These are phyloP conservation scores for Chaenodraco wilsoni DNA, from an alignment of 2,797 vertebrate genomes.

Conservation along the genomic window DNA sequence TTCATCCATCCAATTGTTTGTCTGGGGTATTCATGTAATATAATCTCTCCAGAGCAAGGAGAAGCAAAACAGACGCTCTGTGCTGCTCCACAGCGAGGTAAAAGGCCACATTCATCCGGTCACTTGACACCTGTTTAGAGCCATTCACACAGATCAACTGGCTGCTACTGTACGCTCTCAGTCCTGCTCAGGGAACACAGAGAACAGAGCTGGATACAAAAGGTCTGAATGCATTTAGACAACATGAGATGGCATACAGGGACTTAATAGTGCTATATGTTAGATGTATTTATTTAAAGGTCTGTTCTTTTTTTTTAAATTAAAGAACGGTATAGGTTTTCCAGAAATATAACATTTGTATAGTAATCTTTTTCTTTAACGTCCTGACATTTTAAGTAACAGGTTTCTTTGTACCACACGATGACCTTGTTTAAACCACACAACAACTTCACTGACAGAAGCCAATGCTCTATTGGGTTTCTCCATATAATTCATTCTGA, in stretches of 20 bases:
- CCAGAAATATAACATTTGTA: background rate
- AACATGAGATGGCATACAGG: background rate
- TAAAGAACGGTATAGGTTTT: background rate
- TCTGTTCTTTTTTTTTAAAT: background rate
- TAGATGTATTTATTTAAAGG: background rate
- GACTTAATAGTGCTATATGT: background rate
- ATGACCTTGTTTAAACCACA: slow-evolving; percentile 23
- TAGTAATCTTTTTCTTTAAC: background rate
- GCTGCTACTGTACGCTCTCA: slow-evolving; percentile 13
- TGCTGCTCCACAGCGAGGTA: slow-evolving; percentile 37
- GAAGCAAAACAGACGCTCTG: slow-evolving; percentile 17
- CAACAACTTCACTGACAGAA: slow-evolving; percentile 10
- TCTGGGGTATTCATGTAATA: slow-evolving; percentile 44
- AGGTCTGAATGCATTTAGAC: background rate
- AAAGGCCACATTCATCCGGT: slow-evolving; percentile 41
- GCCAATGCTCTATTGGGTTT: slow-evolving; percentile 3
- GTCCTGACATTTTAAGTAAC: background rate
- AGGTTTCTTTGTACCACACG: background rate
- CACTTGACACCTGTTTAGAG: slow-evolving; percentile 43
- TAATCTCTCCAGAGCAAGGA: slow-evolving; percentile 33
- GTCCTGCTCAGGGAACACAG: slow-evolving; percentile 7
- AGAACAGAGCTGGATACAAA: slow-evolving; percentile 2
- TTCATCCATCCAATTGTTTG: slow-evolving; percentile 43
- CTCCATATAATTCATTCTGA: slow-evolving; percentile 32
- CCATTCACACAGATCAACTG: slow-evolving; percentile 35